Conservation (phyloP, 2,888 invertebrate species). For the Congeria kusceri region DNA sequence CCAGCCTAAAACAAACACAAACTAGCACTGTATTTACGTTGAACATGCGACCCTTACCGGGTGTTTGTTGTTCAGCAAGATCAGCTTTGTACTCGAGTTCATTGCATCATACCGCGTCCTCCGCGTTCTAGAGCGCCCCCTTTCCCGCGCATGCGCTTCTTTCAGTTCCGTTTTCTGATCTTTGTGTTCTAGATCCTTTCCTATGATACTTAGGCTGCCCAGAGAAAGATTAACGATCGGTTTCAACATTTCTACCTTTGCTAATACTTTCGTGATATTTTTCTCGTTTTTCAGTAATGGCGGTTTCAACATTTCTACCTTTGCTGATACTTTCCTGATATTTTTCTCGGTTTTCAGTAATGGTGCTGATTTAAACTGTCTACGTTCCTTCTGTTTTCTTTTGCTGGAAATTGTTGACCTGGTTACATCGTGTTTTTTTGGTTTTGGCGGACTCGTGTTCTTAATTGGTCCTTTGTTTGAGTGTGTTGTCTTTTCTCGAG, state of each 20-base stretch:
- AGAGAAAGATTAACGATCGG: no score
- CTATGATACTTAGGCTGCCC: no score
- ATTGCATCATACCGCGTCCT: conserved; percentile 22
- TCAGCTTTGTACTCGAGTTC: conserved; percentile 38
- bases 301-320: neutral
- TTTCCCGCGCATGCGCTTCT: no score
- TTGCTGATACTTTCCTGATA: neutral
- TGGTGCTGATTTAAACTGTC: neutral
- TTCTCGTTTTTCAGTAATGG: neutral
- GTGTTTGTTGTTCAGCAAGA: conserved; percentile 26
- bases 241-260: neutral
- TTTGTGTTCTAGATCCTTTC: no score
- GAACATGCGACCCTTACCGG: neutral
- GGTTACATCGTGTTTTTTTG: no score
- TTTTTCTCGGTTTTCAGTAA: conserved; percentile 1
- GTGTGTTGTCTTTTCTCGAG: no score
- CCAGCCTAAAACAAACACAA: no score
- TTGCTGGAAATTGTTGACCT: neutral
- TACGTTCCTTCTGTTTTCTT: neutral
- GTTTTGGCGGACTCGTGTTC: no score
- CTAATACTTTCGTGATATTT: neutral
- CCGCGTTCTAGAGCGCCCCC: neutral
- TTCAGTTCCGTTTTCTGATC: no score
- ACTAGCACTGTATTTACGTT: no score
- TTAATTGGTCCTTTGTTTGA: no score